Evolutionary conservation across 1,140 invertebrate genomes (phyloP), one percentile per base, ranked within the genome.

Genomic region (Ectropis grisescens): DNA sequence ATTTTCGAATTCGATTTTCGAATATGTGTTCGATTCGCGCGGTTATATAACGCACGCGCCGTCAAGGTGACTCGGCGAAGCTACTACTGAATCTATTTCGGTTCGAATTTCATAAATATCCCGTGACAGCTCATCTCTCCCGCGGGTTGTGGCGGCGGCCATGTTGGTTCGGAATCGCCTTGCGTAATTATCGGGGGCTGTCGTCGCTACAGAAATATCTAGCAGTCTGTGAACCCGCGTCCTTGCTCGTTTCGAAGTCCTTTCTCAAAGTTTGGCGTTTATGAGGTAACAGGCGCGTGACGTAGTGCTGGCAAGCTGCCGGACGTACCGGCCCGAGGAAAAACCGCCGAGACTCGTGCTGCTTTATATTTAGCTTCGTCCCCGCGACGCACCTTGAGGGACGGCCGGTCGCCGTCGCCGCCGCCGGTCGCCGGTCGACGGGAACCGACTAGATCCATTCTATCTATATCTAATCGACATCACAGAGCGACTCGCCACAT

Each of bases 191-290:
- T 54, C 51, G 50, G 41, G 47, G 53, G 51, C 47, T 53, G 35
- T 41, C 60, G 58, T 65, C 59, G 62, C 58, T 13, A 45, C 57
- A 34, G 48, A 62, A 66, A 60, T 58, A 67, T 47, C 36, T 29
- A 30, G 31, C 41, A 26, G 24, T 34, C 37, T 32, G 32, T 30
- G 45, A 52, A 53, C 47, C 39, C 47, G 51, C 59, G 75, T 76
- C 71, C 71, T 80, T 80, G 75, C 75, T 80, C 72, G 72, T 76
- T 80, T 76, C 66, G 69, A 74, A 80, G 66, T 70, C 70, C 75
- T 76, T 80, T 66, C 64, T 59, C 37, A 72, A 72, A 76, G 65
- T 72, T 75, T 56, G 58, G 52, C 64, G 64, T 69, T 74, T 65
- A 65, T 79, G 74, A 75, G 74, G 70, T 75, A 79, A 79, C 51